phyloP scores from a whole-genome alignment of 1,140 invertebrate species.

The Magallana angulata region DNA sequence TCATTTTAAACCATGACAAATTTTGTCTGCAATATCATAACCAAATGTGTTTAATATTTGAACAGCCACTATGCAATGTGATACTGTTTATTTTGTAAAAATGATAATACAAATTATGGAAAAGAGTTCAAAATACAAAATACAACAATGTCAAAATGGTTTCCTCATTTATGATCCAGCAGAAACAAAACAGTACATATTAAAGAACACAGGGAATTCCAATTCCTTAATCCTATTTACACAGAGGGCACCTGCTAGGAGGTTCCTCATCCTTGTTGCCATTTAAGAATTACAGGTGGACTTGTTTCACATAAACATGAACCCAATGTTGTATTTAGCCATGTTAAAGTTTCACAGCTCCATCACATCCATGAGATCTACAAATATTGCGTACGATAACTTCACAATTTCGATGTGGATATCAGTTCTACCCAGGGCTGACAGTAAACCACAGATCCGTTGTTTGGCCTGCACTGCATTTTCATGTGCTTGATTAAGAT shows the following conservation, averaged over 20 bases:
- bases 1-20: not conserved
- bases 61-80: not conserved
- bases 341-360: conserved; percentile 8
- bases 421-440: conserved; percentile 60
- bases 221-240: not conserved
- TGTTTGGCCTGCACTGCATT: conserved; percentile 49
- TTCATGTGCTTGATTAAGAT: conserved; percentile 43
- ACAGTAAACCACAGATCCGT: conserved; percentile 54
- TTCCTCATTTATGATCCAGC: conserved; percentile 20
- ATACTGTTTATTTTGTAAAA: conserved; percentile 35
- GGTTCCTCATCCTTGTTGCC: not conserved
- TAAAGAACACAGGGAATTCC: not conserved
- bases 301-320: not conserved
- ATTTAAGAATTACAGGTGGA: not conserved
- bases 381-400: conserved; percentile 66
- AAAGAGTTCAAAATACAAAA: not conserved
- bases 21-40: not conserved
- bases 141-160: conserved; percentile 26
- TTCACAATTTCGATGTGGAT: conserved; percentile 65
- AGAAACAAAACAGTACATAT: not conserved
- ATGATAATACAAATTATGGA: conserved; percentile 16
- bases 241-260: not conserved
- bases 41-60: conserved; percentile 5
- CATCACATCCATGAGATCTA: conserved; percentile 67
- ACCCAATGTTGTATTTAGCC: not conserved